Evolutionary conservation across 1,140 invertebrate species (phyloP), one percentile per base, ranked within the genome.

Genomic region (Ditylenchus dipsaci): DNA sequence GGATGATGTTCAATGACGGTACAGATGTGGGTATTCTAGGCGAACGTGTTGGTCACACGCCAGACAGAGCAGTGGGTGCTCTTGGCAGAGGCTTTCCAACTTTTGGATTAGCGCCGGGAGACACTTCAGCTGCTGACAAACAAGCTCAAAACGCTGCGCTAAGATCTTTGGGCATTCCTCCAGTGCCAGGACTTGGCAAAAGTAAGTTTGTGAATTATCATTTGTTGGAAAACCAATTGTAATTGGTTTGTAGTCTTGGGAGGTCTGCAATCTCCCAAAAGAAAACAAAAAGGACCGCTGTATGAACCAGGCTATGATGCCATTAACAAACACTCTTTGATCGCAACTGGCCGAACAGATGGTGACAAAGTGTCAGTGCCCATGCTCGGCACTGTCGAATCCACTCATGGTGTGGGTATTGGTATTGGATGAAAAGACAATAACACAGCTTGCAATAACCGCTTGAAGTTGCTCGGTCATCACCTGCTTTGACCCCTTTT

Each of bases 241-340:
- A 38, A 38, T 5, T n/a, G 0, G 30, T 17, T 42, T 76, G n/a
- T 33, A 75, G 63, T 68, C 45, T 59, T 76, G 33, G 63, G 68
- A 43, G 47, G 56, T 42, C 61, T 71, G 9, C 30, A 70, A 62
- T 11, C 33, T 38, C 64, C 26, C 11, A 65, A 62, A 21, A 75
- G 69, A 9, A 68, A 72, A 45, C 43, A 59, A 17, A 65, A 60
- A 21, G 43, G 47, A 5, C 57, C 62, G 43, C 30, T 57, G 8
- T 77, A 63, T 30, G 75, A 77, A 19, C 75, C 75, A 0, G 75
- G 75, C 19, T 77, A 63, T 33, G 75, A 77, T 49, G 75, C 75
- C 13, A 68, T 77, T 27, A 62, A 77, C 49, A 77, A 77, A 19
- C 65, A 73, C 42, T 69, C 70, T 29, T 67, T 68, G 9, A 68